Evolutionary conservation across 1,140 invertebrate species (phyloP), one percentile per base, ranked within the genome.

Genomic region (Microplitis demolitor): DNA sequence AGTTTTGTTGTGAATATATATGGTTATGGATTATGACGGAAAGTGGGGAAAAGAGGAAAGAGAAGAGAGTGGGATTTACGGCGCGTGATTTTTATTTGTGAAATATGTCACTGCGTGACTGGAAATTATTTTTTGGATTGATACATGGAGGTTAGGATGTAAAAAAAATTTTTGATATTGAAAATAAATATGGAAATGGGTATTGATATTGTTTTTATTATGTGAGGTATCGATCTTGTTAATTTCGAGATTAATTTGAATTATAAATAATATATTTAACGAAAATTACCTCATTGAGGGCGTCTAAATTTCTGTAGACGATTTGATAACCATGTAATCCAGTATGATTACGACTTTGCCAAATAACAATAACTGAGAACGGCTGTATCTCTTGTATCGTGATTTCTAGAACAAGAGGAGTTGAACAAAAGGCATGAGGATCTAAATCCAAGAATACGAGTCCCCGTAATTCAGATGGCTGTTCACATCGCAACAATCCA

Each of bases 341-440:
- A n/a, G 92, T 93, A 84, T 95, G 93, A 87, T 97, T 96, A 77
- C 95, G 90, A 76, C 94, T 94, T 82, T 96, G 93, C 95, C 95
- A 97, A 66, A 93, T 93, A 9, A 96, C 93, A 66, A 95, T 87
- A 37, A 96, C 91, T 13, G 93, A 94, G 85, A 93, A 94, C 2
- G 94, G 94, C 84, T 96, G 94, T 37, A 96, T 93, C 82, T 96
- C 94, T 85, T 94, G 92, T 75, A 96, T 94, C 69, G 93, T 93
- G 33, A 97, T 88, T 83, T 93, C 92, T 45, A 93, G 88, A 74
- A 96, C 91, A 75, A 95, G 86, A 4, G 94, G 94, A 63, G 92
- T 89, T 71, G 94, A 92, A 81, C 95, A 97, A 79, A 97, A 93
- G 78, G 92, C 90, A 73, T 92, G 91, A 9, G 94, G 92, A 78